A percentile compares a stretch with the other conserved stretches of the same genome.
Conservation (phyloP, 2,113 vertebrate genomes). For the Cranoglanis bouderius region DNA sequence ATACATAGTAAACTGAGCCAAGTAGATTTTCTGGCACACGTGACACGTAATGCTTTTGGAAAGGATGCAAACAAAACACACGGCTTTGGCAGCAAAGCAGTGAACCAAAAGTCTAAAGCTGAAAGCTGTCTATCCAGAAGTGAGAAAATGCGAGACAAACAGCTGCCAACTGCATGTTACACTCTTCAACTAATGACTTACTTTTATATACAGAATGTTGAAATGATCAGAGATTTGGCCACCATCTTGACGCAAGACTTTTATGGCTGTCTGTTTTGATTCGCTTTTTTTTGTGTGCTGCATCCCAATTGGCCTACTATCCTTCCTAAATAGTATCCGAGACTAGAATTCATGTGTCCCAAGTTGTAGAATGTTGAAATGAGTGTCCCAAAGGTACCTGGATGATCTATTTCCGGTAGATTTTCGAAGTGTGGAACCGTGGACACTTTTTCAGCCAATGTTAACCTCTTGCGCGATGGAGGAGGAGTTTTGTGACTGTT, state of each 20-base stretch:
- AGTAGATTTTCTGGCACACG: background rate
- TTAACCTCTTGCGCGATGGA: too few species aligned
- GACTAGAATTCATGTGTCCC: too few species aligned
- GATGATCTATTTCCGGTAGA: too few species aligned
- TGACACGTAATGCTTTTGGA: background rate
- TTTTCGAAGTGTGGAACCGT: too few species aligned
- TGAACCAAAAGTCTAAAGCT: background rate
- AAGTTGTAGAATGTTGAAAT: too few species aligned
- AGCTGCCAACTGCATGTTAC: background rate
- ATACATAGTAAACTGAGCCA: background rate
- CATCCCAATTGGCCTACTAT: too few species aligned
- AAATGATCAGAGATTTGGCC: background rate
- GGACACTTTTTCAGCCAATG: too few species aligned
- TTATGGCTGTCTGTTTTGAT: background rate
- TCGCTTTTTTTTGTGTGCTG: too few species aligned
- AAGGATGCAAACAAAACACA: background rate
- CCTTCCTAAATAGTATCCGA: too few species aligned
- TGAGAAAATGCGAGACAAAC: background rate
- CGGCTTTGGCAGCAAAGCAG: background rate
- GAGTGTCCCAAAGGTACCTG: too few species aligned
- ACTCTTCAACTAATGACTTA: background rate
- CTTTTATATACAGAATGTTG: background rate
- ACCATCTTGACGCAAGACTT: background rate
- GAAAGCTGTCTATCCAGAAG: background rate
- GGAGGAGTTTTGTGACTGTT: too few species aligned